A percentile compares a stretch with the other conserved stretches of the same genome.
Evolutionary conservation across 2,888 invertebrate genomes (phyloP).

Genomic region (Acleris sparsana): DNA sequence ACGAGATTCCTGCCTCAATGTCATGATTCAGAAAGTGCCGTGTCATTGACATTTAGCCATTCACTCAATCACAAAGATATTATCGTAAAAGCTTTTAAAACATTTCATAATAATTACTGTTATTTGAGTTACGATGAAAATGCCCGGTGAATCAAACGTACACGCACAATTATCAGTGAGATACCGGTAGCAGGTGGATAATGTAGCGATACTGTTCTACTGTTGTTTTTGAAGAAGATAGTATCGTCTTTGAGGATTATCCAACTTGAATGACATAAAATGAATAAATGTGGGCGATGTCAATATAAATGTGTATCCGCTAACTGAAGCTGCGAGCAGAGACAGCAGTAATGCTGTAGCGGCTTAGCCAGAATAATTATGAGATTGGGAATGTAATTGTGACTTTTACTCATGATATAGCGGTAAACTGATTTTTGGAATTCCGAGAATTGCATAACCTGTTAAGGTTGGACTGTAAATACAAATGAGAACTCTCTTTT

Average conservation of each 20-base stretch:
- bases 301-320: too few species aligned
- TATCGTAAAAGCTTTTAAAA: constrained; percentile 48
- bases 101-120: constrained; percentile 45
- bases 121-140: constrained; percentile 39
- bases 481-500: too few species aligned
- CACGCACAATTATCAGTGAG: constrained; percentile 17
- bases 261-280: too few species aligned
- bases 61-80: constrained; percentile 44
- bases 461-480: too few species aligned
- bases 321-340: too few species aligned
- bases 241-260: neutral
- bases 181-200: constrained; percentile 18
- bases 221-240: constrained; percentile 10
- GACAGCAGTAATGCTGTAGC: too few species aligned
- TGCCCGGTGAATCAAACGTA: constrained; percentile 35
- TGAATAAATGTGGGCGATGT: too few species aligned
- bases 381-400: too few species aligned
- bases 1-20: constrained; percentile 40
- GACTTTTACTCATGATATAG: too few species aligned
- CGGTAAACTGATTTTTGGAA: too few species aligned
- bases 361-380: too few species aligned
- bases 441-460: too few species aligned
- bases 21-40: constrained; percentile 43
- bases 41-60: constrained; percentile 53
- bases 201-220: neutral